Conservation (phyloP, 2,113 vertebrate species). For the Oreochromis niloticus region DNA sequence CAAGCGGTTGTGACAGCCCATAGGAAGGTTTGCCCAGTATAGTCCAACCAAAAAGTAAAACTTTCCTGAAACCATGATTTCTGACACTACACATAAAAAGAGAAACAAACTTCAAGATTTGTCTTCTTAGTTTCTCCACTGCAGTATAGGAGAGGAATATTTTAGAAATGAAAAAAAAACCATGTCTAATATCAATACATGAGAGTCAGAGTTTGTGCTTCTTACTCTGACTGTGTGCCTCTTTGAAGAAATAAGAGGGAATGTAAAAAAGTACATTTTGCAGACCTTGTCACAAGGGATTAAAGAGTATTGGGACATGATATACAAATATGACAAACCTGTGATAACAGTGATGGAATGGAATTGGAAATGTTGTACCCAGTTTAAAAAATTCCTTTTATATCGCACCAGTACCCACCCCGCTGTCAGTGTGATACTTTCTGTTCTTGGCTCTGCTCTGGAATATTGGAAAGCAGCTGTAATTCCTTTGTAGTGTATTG, state of each 20-base stretch:
- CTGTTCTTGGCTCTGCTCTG: background rate
- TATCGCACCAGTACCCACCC: constrained; percentile 15
- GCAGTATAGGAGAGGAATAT: background rate
- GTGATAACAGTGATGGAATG: constrained; percentile 54
- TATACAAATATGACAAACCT: constrained; percentile 55
- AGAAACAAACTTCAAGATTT: background rate
- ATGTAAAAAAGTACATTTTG: constrained; percentile 23
- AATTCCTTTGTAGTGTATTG: constrained; percentile 1
- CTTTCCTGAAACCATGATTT: background rate
- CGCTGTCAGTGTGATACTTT: constrained; percentile 42
- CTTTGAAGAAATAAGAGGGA: constrained; percentile 27
- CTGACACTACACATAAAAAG: background rate
- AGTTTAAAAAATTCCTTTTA: constrained; percentile 45
- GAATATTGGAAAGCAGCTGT: background rate
- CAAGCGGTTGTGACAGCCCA: background rate
- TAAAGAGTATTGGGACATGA: constrained; percentile 50
- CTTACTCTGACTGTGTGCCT: constrained; percentile 15
- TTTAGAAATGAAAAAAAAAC: background rate
- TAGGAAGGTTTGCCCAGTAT: background rate
- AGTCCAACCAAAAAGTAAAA: background rate
- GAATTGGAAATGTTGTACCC: constrained; percentile 55
- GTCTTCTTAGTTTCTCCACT: background rate
- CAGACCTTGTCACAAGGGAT: constrained; percentile 56
- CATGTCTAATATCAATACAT: background rate
- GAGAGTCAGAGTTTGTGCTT: constrained; percentile 14